phyloP scores from a whole-genome alignment of 1,140 invertebrate species.

The Antheraea pernyi region DNA sequence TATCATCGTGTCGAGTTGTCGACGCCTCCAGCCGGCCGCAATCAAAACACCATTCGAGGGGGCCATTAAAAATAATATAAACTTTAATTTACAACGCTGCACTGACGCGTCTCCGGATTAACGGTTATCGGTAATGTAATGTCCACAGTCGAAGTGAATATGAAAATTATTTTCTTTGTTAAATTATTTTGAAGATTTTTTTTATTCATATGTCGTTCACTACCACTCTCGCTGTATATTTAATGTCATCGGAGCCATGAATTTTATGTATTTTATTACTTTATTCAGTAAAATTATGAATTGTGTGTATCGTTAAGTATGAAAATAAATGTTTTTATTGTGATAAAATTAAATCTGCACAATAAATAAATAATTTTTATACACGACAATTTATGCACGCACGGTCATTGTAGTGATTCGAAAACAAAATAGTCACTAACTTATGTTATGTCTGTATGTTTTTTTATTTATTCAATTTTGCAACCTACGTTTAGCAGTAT shows the following conservation, averaged over 20 bases:
- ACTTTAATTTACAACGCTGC: conserved; percentile 71
- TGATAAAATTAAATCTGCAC: too few species aligned
- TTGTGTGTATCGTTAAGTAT: neutral
- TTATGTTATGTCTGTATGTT: too few species aligned
- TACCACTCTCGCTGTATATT: neutral
- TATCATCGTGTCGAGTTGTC: conserved; percentile 76
- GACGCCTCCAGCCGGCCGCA: conserved; percentile 74
- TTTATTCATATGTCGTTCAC: neutral
- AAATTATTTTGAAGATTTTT: conserved; percentile 53
- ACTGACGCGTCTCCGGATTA: conserved; percentile 60
- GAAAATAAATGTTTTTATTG: too few species aligned
- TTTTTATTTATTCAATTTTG: too few species aligned
- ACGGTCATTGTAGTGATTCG: too few species aligned
- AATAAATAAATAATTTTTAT: too few species aligned
- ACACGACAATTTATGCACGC: too few species aligned
- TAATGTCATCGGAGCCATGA: conserved; percentile 1
- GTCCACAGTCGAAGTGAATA: conserved; percentile 50
- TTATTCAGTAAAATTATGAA: neutral
- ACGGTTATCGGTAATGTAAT: conserved; percentile 71
- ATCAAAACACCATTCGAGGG: conserved; percentile 76
- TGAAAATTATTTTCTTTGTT: conserved; percentile 68
- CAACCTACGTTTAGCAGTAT: too few species aligned
- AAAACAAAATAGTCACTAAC: too few species aligned
- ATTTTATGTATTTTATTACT: conserved; percentile 4
- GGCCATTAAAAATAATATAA: conserved; percentile 78